A percentile compares a stretch with the other conserved stretches of the same genome.
Evolutionary conservation across 2,113 vertebrate species (phyloP).

Genomic region (Caretta caretta): DNA sequence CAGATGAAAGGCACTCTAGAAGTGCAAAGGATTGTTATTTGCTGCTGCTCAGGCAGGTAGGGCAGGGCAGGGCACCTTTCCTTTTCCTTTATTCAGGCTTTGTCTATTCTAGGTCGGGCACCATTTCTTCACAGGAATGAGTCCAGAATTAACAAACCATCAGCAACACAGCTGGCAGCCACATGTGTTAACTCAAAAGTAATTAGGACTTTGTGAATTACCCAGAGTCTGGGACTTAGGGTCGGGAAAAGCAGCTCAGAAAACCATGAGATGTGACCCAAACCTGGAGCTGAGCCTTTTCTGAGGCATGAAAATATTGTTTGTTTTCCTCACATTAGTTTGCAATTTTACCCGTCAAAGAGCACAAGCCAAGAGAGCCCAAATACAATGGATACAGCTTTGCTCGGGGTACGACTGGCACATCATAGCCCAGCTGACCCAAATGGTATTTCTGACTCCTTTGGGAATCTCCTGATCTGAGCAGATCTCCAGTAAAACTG

Average conservation of each 20-base stretch:
- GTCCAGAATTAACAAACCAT: constrained; percentile 4
- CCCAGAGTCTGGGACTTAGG: rapidly evolving
- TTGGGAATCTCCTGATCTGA: neutral
- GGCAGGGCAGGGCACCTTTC: neutral
- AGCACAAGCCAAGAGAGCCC: neutral
- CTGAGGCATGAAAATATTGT: neutral
- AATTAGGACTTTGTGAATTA: neutral
- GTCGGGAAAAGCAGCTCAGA: neutral
- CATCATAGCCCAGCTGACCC: rapidly evolving
- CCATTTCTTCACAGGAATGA: neutral
- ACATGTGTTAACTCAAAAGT: constrained; percentile 32
- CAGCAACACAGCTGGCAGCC: neutral
- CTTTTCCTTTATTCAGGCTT: neutral
- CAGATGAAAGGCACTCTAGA: rapidly evolving
- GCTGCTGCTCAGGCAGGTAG: rapidly evolving
- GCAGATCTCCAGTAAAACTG: neutral
- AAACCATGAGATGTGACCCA: constrained; percentile 4
- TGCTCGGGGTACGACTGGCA: neutral
- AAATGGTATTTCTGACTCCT: neutral
- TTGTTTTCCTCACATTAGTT: neutral
- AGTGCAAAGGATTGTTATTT: neutral
- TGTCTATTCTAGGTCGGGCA: neutral
- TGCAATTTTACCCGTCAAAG: neutral
- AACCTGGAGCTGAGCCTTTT: neutral
- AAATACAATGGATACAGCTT: neutral